phyloP scores from a whole-genome alignment of 2,888 invertebrate species.

The Rhamphomyia laevipes region DNA sequence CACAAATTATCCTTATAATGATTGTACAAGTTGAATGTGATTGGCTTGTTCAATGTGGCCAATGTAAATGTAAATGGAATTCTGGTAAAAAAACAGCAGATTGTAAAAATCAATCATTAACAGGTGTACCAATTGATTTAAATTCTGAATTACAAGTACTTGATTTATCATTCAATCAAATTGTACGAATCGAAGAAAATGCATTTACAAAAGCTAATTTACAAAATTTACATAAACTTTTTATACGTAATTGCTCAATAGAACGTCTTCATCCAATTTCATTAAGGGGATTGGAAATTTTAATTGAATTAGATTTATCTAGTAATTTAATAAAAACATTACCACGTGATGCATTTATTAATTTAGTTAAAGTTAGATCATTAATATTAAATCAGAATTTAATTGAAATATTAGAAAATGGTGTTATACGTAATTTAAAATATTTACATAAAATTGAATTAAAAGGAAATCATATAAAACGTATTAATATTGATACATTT shows the following conservation, averaged over 20 bases:
- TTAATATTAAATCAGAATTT: conserved; percentile 63
- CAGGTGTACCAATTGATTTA: conserved; percentile 56
- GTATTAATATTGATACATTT: conserved; percentile 58
- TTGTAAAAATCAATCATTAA: conserved; percentile 54
- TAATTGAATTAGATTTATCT: conserved; percentile 72
- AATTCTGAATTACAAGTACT: conserved; percentile 59
- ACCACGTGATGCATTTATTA: conserved; percentile 55
- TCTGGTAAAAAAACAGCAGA: conserved; percentile 74
- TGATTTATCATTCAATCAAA: conserved; percentile 56
- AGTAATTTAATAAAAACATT: conserved; percentile 54
- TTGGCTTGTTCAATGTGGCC: conserved; percentile 32
- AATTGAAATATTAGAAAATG: conserved; percentile 56
- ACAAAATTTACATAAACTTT: conserved; percentile 68
- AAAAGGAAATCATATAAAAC: conserved; percentile 59
- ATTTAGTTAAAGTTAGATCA: conserved; percentile 57
- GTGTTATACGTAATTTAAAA: conserved; percentile 59
- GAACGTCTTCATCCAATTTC: conserved; percentile 56
- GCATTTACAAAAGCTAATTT: conserved; percentile 58
- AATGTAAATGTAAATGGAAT: conserved; percentile 74
- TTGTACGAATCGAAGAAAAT: conserved; percentile 50
- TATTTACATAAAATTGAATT: conserved; percentile 65
- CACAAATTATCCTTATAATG: conserved; percentile 11
- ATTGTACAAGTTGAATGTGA: conserved; percentile 21
- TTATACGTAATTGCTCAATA: conserved; percentile 59
- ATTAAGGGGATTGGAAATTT: conserved; percentile 58